Conservation (phyloP, 2,797 vertebrate genomes). For the Pipistrellus kuhlii region DNA sequence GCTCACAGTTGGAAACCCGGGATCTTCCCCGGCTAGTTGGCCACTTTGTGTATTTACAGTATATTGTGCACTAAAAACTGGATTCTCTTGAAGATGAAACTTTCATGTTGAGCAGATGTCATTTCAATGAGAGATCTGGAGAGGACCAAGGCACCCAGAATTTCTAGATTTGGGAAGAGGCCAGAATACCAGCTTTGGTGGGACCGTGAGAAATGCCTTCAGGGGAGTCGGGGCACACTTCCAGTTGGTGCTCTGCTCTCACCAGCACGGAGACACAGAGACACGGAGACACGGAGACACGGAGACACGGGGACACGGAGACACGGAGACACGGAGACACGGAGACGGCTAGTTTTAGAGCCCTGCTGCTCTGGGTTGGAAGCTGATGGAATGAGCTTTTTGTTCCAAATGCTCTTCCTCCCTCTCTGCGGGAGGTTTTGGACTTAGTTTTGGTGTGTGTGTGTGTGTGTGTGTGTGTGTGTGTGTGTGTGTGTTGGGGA, state of each 20-base stretch:
- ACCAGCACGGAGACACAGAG: too few species aligned
- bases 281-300: too few species aligned
- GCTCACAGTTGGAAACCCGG: background rate
- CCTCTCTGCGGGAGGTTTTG: background rate
- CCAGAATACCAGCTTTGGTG: background rate
- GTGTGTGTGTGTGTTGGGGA: background rate
- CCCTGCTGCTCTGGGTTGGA: background rate
- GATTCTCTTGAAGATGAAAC: background rate
- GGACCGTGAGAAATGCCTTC: background rate
- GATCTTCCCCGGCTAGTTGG: background rate
- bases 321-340: too few species aligned
- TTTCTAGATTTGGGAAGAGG: background rate
- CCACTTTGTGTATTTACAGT: constrained; percentile 48
- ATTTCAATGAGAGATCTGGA: constrained; percentile 28
- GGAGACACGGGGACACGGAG: too few species aligned
- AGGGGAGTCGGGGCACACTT: background rate
- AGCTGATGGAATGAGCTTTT: background rate
- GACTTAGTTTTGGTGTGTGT: background rate
- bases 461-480: too few species aligned
- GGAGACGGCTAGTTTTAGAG: background rate
- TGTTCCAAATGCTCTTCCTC: background rate
- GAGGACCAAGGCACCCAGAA: background rate
- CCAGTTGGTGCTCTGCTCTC: background rate
- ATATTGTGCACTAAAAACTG: constrained; percentile 1
- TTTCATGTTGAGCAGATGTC: background rate